phyloP scores from a whole-genome alignment of 2,888 invertebrate genomes.

The Drosophila crucigera region DNA sequence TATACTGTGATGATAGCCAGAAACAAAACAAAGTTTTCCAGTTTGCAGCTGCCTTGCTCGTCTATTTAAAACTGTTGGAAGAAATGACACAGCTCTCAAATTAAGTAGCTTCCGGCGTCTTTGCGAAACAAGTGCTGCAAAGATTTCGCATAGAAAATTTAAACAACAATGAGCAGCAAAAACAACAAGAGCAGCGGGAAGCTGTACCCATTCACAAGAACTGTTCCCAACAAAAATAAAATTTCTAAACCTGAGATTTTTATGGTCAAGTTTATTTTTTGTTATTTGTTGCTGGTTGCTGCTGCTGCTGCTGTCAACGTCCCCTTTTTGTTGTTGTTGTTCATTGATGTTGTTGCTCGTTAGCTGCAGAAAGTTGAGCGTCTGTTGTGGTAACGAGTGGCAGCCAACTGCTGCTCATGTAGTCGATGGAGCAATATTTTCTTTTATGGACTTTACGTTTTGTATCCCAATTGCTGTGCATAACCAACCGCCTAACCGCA shows the following conservation, averaged over 20 bases:
- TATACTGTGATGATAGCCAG: not conserved
- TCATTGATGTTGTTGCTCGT: constrained; percentile 35
- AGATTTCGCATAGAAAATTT: constrained; percentile 25
- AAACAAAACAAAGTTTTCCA: not conserved
- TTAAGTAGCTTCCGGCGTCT: constrained; percentile 5
- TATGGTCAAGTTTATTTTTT: constrained; percentile 69
- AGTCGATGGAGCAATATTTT: constrained; percentile 62
- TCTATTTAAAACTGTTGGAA: not conserved
- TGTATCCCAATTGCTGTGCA: constrained; percentile 44
- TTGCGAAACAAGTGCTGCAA: constrained; percentile 17
- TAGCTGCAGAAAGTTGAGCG: constrained; percentile 42
- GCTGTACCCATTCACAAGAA: constrained; percentile 24
- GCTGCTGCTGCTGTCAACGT: constrained; percentile 20
- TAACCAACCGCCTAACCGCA: not conserved
- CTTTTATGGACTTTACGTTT: constrained; percentile 73
- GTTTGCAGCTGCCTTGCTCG: not conserved
- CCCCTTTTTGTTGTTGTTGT: constrained; percentile 18
- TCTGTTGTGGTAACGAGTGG: constrained; percentile 29
- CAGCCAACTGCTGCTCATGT: constrained; percentile 29
- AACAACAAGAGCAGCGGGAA: constrained; percentile 7
- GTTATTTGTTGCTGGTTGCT: constrained; percentile 48
- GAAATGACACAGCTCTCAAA: constrained; percentile 1
- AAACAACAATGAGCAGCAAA: constrained; percentile 18
- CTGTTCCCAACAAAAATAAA: constrained; percentile 42
- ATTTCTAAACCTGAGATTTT: constrained; percentile 77